Evolutionary conservation across 1,140 invertebrate species (phyloP).

Genomic region (Microplitis demolitor): DNA sequence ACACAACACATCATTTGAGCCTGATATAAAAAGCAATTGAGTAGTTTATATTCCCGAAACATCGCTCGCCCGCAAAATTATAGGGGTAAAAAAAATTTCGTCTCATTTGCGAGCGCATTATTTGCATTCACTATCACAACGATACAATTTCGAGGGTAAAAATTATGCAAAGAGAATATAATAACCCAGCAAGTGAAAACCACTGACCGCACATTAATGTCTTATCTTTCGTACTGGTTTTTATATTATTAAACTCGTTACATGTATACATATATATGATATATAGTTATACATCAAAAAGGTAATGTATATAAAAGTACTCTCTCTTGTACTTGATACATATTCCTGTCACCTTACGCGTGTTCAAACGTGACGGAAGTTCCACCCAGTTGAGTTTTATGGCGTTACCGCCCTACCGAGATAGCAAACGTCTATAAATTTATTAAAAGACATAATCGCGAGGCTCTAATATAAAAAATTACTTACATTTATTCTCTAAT

Average conservation of each 20-base stretch:
- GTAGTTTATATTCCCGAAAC: neutral
- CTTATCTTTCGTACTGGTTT: too few species aligned
- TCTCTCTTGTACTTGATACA: neutral
- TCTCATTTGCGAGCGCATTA: too few species aligned
- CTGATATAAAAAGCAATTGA: neutral
- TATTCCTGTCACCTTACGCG: conserved; percentile 7
- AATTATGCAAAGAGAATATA: too few species aligned
- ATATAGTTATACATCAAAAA: neutral
- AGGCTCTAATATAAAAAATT: neutral
- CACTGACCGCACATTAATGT: too few species aligned
- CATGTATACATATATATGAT: neutral
- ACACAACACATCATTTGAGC: too few species aligned
- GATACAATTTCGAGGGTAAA: too few species aligned
- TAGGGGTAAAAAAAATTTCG: neutral
- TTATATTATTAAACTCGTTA: too few species aligned
- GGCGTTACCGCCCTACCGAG: conserved; percentile 18
- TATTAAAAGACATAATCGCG: conserved; percentile 5
- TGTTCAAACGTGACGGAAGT: conserved; percentile 26
- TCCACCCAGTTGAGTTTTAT: conserved; percentile 31
- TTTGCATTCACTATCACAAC: too few species aligned
- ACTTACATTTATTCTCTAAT: neutral
- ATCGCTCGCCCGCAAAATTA: neutral
- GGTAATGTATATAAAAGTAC: neutral
- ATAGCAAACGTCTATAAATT: conserved; percentile 21
- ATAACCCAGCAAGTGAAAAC: too few species aligned